Evolutionary conservation across 2,113 vertebrate genomes (phyloP).

Genomic region (Paracanthobrama guichenoti): DNA sequence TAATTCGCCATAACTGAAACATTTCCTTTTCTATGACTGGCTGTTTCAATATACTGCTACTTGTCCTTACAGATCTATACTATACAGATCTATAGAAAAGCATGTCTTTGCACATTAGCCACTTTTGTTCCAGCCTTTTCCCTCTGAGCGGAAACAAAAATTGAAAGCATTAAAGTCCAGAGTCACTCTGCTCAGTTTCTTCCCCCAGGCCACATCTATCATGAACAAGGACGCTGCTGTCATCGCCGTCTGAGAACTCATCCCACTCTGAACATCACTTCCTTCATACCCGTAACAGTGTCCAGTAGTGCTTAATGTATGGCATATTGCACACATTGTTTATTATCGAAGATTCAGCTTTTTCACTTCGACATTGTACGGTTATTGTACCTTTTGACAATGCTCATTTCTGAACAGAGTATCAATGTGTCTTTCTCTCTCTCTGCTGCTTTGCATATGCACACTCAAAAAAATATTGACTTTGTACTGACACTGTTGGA

Average conservation of each 20-base stretch:
- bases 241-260: constrained; percentile 1
- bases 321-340: too few species aligned
- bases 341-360: too few species aligned
- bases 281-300: background rate
- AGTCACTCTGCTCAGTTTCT: constrained; percentile 19
- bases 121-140: background rate
- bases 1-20: too few species aligned
- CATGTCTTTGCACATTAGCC: background rate
- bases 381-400: too few species aligned
- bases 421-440: too few species aligned
- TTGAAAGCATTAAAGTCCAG: constrained; percentile 6
- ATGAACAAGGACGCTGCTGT: constrained; percentile 17
- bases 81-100: background rate
- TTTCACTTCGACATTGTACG: too few species aligned
- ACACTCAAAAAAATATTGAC: too few species aligned
- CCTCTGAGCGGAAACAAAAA: background rate
- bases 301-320: too few species aligned
- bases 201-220: constrained; percentile 14
- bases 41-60: background rate
- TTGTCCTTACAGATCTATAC: background rate
- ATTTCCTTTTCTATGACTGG: background rate
- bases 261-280: background rate
- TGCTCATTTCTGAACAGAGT: too few species aligned
- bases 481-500: too few species aligned
- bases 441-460: too few species aligned